Conservation (phyloP, 2,797 vertebrate genomes). For the Myotis daubentonii region DNA sequence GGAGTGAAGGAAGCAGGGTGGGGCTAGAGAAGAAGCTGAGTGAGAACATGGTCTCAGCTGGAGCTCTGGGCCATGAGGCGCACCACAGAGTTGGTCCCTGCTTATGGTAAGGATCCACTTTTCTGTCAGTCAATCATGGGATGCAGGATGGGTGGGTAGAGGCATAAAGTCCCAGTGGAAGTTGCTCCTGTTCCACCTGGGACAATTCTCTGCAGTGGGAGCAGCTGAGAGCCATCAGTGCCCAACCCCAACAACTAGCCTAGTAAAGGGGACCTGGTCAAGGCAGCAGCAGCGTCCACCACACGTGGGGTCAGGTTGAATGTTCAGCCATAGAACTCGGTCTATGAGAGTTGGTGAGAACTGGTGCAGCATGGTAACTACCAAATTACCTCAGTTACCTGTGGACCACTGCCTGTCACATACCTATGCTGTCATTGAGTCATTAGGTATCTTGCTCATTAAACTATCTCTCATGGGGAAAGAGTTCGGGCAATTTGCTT, state of each 20-base stretch:
- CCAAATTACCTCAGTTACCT: conserved; percentile 4
- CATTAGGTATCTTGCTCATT: conserved; percentile 6
- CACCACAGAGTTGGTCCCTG: rapidly evolving
- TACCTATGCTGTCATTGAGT: not conserved
- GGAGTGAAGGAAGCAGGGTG: not conserved
- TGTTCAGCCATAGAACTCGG: not conserved
- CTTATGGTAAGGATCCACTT: not conserved
- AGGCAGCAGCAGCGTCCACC: not conserved
- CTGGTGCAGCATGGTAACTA: not conserved
- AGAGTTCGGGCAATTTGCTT: conserved; percentile 35
- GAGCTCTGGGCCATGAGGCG: not conserved
- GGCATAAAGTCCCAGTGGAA: not conserved
- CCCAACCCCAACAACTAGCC: not conserved
- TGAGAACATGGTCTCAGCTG: not conserved
- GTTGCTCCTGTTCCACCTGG: not conserved
- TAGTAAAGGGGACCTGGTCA: not conserved
- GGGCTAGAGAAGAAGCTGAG: not conserved
- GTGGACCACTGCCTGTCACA: conserved; percentile 39
- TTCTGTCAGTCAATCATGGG: no score
- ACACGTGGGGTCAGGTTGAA: not conserved
- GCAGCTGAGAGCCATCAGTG: not conserved
- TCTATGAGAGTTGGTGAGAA: not conserved
- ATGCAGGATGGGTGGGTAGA: not conserved
- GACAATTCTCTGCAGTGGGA: not conserved
- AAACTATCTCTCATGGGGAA: conserved; percentile 14